A percentile compares a stretch with the other conserved stretches of the same genome.
Evolutionary conservation across 1,140 invertebrate species (phyloP).

Genomic region (Holcopasites calliopsidis): DNA sequence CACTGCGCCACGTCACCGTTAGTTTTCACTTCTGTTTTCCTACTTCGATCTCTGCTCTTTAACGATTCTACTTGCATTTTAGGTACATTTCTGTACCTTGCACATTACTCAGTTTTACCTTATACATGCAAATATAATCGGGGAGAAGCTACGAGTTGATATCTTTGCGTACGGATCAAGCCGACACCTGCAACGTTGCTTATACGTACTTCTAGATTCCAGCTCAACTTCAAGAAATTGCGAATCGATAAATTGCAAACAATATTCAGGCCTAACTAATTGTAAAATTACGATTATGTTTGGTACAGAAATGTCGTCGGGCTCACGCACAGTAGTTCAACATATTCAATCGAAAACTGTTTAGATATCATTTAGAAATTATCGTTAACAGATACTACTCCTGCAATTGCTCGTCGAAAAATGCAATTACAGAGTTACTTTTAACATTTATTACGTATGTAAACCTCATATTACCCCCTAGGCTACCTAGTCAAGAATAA

Average conservation of each 20-base stretch:
- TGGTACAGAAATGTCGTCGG: not conserved
- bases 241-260: no score
- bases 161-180: no score
- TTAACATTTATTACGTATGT: not conserved
- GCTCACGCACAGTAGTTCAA: not conserved
- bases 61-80: conserved; percentile 43
- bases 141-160: no score
- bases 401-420: not conserved
- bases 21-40: conserved; percentile 64
- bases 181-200: no score
- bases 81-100: conserved; percentile 2
- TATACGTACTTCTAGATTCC: no score
- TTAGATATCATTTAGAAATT: not conserved
- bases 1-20: conserved; percentile 74
- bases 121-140: not conserved
- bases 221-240: no score
- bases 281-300: not conserved
- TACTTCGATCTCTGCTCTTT: conserved; percentile 38
- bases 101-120: not conserved
- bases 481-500: not conserved
- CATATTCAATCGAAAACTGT: not conserved
- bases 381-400: not conserved
- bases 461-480: not conserved
- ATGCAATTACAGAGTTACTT: not conserved
- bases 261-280: not conserved